Evolutionary conservation across 2,797 vertebrate species (phyloP).

Genomic region (Triplophysa bombifrons): DNA sequence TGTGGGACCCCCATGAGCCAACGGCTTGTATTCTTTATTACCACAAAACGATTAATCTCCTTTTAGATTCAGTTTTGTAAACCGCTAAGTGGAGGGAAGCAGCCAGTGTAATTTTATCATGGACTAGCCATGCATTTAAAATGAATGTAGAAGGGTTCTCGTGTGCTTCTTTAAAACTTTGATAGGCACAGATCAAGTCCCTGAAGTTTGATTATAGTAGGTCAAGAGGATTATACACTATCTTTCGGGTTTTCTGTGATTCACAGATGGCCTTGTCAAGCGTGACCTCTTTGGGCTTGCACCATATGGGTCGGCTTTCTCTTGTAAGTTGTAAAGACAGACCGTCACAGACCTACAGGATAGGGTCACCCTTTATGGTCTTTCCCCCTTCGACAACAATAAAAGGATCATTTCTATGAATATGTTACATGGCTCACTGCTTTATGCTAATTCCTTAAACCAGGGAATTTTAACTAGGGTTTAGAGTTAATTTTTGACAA

Average conservation of each 20-base stretch:
- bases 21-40: not conserved
- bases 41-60: not conserved
- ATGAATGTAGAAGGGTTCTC: conserved; percentile 30
- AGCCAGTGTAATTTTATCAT: conserved; percentile 56
- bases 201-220: conserved; percentile 8
- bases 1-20: too few relatives aligned
- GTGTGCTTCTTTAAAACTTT: conserved; percentile 34
- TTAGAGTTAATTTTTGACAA: too few relatives aligned
- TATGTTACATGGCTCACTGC: not conserved
- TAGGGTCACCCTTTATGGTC: not conserved
- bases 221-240: not conserved
- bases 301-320: conserved; percentile 24
- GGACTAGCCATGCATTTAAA: conserved; percentile 30
- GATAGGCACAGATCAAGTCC: conserved; percentile 5
- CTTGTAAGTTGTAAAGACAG: not conserved
- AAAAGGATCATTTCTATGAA: not conserved
- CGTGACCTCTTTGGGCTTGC: conserved; percentile 9
- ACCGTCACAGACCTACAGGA: not conserved
- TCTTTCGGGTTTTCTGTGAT: not conserved
- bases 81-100: conserved; percentile 51
- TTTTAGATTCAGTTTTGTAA: conserved; percentile 47
- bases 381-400: not conserved
- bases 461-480: conserved; percentile 16
- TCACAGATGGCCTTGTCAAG: conserved; percentile 33
- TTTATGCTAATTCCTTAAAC: not conserved